phyloP scores from a whole-genome alignment of 2,113 vertebrate species.

The human (Homo sapiens) region DNA sequence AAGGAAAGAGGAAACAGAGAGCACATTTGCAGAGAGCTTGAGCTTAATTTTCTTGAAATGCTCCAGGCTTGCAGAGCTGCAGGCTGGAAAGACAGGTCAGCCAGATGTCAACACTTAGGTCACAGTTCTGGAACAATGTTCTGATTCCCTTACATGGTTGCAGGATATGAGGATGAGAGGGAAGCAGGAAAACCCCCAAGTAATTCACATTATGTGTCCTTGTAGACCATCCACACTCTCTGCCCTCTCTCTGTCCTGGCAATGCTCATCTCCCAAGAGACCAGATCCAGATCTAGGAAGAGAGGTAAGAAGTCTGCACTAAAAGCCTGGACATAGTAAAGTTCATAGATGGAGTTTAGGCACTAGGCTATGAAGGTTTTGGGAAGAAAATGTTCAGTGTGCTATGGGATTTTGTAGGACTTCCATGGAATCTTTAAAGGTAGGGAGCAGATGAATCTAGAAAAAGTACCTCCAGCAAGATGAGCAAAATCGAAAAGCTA shows the following conservation, averaged over 20 bases:
- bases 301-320: background rate
- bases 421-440: background rate
- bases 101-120: background rate
- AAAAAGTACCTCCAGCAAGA: background rate
- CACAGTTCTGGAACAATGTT: background rate
- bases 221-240: fast-evolving
- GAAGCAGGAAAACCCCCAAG: background rate
- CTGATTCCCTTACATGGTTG: background rate
- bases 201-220: background rate
- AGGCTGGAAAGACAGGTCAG: background rate
- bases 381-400: background rate
- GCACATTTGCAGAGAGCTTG: background rate
- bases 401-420: background rate
- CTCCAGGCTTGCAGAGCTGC: background rate
- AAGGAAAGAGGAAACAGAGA: background rate
- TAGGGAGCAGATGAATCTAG: background rate
- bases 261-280: background rate
- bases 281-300: background rate
- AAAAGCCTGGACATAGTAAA: background rate
- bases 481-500: background rate
- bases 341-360: background rate
- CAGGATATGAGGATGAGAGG: background rate
- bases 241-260: background rate
- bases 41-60: background rate
- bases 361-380: background rate